A percentile compares a stretch with the other conserved stretches of the same genome.
Evolutionary conservation across 2,113 vertebrate species (phyloP).

Genomic region (Agapornis roseicollis): DNA sequence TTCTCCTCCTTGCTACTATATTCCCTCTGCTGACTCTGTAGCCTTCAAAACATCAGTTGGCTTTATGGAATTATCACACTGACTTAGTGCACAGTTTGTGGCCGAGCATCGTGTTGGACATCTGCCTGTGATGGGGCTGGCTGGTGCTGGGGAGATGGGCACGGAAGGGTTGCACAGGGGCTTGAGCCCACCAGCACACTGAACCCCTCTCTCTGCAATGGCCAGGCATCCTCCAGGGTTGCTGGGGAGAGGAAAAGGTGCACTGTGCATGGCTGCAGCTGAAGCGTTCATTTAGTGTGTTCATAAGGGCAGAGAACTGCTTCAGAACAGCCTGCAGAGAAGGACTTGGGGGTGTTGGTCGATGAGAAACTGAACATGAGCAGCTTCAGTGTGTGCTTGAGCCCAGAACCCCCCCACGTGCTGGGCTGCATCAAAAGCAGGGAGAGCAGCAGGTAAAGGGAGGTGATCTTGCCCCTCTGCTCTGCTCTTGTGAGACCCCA

Average conservation of each 20-base stretch:
- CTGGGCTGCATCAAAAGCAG: neutral
- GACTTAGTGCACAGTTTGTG: neutral
- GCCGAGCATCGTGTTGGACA: rapidly evolving
- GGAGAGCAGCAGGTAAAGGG: rapidly evolving
- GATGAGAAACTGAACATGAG: neutral
- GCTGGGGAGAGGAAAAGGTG: neutral
- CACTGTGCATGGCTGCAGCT: rapidly evolving
- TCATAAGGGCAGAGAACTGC: rapidly evolving
- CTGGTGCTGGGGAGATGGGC: neutral
- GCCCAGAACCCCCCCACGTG: neutral
- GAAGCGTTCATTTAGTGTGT: neutral
- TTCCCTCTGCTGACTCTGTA: neutral
- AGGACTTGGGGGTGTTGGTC: neutral
- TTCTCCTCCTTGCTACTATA: constrained; percentile 4
- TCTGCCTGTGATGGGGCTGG: neutral
- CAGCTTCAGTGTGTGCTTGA: neutral
- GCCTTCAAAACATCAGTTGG: constrained; percentile 22
- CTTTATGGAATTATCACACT: constrained; percentile 21
- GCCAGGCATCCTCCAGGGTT: neutral
- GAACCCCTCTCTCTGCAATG: neutral
- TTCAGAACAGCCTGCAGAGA: neutral
- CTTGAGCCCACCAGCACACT: neutral
- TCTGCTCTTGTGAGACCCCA: neutral
- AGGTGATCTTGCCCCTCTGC: neutral
- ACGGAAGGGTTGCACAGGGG: neutral